These are phyloP conservation scores for Archips xylosteana DNA, from an alignment of 2,888 invertebrate species.

Conservation along the genomic window DNA sequence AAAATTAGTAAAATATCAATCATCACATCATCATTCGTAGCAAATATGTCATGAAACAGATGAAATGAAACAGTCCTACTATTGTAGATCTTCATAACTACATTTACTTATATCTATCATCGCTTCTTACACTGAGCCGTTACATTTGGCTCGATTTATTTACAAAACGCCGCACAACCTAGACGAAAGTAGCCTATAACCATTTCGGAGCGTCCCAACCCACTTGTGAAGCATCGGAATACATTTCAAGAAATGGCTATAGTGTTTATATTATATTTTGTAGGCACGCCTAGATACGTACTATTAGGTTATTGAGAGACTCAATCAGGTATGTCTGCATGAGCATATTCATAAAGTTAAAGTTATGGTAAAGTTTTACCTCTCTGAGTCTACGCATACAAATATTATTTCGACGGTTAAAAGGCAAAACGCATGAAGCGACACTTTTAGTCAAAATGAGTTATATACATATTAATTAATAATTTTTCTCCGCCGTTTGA, in stretches of 20 bases:
- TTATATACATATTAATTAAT: no score
- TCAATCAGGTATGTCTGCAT: slow-evolving; percentile 28
- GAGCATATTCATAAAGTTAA: slow-evolving; percentile 41
- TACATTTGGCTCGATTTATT: slow-evolving; percentile 16
- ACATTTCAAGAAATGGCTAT: slow-evolving; percentile 21
- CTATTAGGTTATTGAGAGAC: slow-evolving; percentile 15
- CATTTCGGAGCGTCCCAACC: slow-evolving; percentile 12
- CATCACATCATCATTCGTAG: no score
- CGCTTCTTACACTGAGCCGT: not conserved
- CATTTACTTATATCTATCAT: not conserved
- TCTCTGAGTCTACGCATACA: slow-evolving; percentile 54
- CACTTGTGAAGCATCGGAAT: slow-evolving; percentile 22
- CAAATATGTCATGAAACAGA: no score
- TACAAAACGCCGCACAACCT: slow-evolving; percentile 12
- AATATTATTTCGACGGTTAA: no score
- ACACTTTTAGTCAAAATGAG: no score
- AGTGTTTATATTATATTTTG: slow-evolving; percentile 32
- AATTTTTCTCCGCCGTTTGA: no score
- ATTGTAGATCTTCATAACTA: not conserved
- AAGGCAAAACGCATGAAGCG: no score
- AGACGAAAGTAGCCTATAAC: slow-evolving; percentile 33
- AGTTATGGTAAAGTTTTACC: slow-evolving; percentile 48
- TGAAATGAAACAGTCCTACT: not conserved
- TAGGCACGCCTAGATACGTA: slow-evolving; percentile 14
- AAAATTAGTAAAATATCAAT: no score